Conservation (phyloP, 2,113 vertebrate genomes). For the Thermophis baileyi region DNA sequence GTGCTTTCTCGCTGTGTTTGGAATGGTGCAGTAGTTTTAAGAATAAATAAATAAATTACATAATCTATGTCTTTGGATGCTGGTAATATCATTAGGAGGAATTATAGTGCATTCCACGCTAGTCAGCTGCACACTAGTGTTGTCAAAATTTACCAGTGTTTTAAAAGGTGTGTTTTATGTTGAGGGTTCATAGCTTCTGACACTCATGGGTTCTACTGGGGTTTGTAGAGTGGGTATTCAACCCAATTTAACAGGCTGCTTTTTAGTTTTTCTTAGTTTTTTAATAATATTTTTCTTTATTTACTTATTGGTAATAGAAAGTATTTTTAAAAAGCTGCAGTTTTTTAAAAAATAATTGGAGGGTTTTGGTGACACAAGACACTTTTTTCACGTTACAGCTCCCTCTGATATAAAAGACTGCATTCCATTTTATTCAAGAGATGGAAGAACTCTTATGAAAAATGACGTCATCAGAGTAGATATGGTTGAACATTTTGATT, state of each 20-base stretch:
- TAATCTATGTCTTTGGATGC: background rate
- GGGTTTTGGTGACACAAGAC: background rate
- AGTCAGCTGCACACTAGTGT: background rate
- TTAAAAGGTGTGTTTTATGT: background rate
- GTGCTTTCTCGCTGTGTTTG: background rate
- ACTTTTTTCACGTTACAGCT: background rate
- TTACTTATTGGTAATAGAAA: background rate
- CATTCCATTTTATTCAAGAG: background rate
- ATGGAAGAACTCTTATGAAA: background rate
- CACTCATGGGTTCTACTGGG: background rate
- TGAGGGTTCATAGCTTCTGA: background rate
- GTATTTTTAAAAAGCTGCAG: background rate
- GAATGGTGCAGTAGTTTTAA: background rate
- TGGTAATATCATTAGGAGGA: background rate
- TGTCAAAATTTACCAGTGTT: background rate
- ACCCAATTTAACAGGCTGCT: background rate
- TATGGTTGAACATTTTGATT: background rate
- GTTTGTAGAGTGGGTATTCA: background rate
- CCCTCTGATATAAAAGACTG: background rate
- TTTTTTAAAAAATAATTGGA: background rate
- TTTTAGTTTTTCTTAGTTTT: background rate
- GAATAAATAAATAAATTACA: background rate
- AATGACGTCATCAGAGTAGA: background rate
- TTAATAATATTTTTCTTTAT: background rate
- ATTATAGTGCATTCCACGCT: background rate